Percentiles rank a stretch among this genome's conserved stretches.
Evolutionary conservation across 2,113 vertebrate species (phyloP).

Genomic region (Trinectes maculatus): DNA sequence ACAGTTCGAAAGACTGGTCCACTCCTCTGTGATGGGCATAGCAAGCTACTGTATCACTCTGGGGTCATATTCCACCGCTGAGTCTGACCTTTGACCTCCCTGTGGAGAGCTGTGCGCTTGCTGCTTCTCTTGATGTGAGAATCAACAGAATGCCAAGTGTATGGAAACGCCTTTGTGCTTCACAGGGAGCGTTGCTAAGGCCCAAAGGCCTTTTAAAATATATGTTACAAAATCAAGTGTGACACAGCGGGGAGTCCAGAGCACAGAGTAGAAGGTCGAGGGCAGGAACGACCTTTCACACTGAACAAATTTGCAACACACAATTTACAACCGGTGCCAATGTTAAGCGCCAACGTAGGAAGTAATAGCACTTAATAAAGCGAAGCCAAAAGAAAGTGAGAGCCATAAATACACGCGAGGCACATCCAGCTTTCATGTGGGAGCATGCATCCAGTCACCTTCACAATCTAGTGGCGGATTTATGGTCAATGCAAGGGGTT

Average conservation of each 20-base stretch:
- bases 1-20: background rate
- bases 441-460: background rate
- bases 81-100: conserved; percentile 42
- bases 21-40: background rate
- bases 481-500: background rate
- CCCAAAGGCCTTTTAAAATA: conserved; percentile 16
- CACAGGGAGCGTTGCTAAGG: background rate
- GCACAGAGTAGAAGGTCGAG: background rate
- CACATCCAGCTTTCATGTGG: background rate
- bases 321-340: background rate
- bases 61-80: conserved; percentile 10
- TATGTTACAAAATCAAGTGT: conserved; percentile 20
- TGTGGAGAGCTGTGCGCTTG: conserved; percentile 40
- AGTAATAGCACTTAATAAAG: background rate
- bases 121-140: conserved; percentile 45
- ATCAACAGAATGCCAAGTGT: conserved; percentile 45
- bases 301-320: background rate
- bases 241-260: conserved; percentile 26
- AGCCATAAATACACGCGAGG: background rate
- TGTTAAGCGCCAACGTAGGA: background rate
- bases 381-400: background rate
- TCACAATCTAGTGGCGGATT: background rate
- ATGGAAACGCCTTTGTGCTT: conserved; percentile 8
- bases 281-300: background rate
- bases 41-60: conserved; percentile 15